A percentile compares a stretch with the other conserved stretches of the same genome.
Conservation (phyloP, 64 coral and sea anemone genomes). For the Exaiptasia diaphana region DNA sequence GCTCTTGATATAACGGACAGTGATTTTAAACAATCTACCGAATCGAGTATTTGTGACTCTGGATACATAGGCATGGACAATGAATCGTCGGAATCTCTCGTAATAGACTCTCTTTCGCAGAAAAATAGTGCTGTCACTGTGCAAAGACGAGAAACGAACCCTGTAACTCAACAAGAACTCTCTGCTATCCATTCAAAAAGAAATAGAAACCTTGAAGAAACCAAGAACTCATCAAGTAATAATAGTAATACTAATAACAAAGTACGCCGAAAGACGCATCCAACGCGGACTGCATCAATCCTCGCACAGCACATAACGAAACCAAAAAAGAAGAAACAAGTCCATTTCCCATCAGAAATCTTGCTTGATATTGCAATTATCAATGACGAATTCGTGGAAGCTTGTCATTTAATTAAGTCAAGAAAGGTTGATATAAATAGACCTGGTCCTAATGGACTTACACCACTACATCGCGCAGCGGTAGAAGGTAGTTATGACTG, state of each 20-base stretch:
- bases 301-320: background rate
- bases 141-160: slow-evolving; percentile 5
- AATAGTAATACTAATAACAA: background rate
- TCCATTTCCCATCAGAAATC: slow-evolving; percentile 54
- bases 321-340: slow-evolving; percentile 3
- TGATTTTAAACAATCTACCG: slow-evolving; percentile 40
- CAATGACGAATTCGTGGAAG: slow-evolving; percentile 75
- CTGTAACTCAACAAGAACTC: slow-evolving; percentile 49
- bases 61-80: slow-evolving; percentile 63
- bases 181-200: slow-evolving; percentile 28
- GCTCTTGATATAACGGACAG: slow-evolving; percentile 17
- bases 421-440: slow-evolving; percentile 72
- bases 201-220: background rate
- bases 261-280: background rate
- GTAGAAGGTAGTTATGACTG: slow-evolving; percentile 80
- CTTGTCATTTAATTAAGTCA: slow-evolving; percentile 83
- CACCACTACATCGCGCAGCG: slow-evolving; percentile 74
- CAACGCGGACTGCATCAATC: background rate
- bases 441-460: slow-evolving; percentile 49
- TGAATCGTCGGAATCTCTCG: background rate
- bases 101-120: background rate
- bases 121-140: background rate
- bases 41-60: slow-evolving; percentile 45
- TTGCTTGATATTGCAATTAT: slow-evolving; percentile 60
- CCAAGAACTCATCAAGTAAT: background rate